A percentile compares a stretch with the other conserved stretches of the same genome.
phyloP scores from a whole-genome alignment of 2,888 invertebrate species.

The Xanthia togata region DNA sequence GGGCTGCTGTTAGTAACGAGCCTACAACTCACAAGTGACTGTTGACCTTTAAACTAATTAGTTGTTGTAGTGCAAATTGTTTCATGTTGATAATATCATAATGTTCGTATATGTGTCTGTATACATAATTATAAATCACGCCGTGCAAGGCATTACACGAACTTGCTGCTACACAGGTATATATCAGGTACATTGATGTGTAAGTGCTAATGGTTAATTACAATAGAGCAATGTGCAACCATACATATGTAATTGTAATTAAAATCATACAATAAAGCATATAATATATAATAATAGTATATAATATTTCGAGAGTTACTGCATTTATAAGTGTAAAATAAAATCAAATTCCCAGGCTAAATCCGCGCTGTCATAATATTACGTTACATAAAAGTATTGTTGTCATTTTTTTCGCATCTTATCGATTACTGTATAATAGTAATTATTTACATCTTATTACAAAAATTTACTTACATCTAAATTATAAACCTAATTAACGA shows the following conservation, averaged over 20 bases:
- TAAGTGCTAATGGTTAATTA: constrained; percentile 65
- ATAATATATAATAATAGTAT: constrained; percentile 43
- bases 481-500: constrained; percentile 87
- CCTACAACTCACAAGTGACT: constrained; percentile 13
- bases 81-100: constrained; percentile 26
- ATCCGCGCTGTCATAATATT: constrained; percentile 47
- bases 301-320: constrained; percentile 50
- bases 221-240: constrained; percentile 49
- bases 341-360: constrained; percentile 22
- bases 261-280: constrained; percentile 48
- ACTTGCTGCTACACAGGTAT: constrained; percentile 54
- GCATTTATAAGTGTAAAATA: constrained; percentile 50
- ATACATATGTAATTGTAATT: constrained; percentile 49
- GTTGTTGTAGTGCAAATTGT: constrained; percentile 35
- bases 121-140: constrained; percentile 45
- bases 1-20: constrained; percentile 55
- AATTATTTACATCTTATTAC: constrained; percentile 88
- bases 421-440: constrained; percentile 71
- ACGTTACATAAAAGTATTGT: constrained; percentile 65
- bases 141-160: constrained; percentile 34
- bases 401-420: constrained; percentile 70
- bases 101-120: constrained; percentile 20
- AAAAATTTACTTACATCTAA: constrained; percentile 81
- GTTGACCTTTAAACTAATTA: constrained; percentile 25
- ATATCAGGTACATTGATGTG: constrained; percentile 74